Conservation (phyloP, 2,797 vertebrate species). For the Otolemur crassicaudatus region DNA sequence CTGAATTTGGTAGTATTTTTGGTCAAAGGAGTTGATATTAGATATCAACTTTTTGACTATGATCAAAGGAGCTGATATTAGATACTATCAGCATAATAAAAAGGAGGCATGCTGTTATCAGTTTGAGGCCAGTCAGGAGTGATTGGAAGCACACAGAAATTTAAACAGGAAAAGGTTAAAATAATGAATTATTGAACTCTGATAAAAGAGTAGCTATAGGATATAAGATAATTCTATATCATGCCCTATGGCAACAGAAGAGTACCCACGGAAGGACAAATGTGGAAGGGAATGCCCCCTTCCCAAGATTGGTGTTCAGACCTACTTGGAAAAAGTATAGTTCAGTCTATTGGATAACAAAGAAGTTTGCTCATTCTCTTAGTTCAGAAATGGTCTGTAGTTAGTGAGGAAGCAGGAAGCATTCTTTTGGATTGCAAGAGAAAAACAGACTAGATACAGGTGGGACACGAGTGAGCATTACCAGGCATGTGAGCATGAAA, state of each 20-base stretch:
- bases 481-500: not conserved
- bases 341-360: not conserved
- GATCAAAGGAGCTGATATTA: not conserved
- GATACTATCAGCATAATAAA: not conserved
- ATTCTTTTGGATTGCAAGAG: not conserved
- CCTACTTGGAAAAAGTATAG: not conserved
- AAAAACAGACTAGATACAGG: not conserved
- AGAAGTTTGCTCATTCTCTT: not conserved
- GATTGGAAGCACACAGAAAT: not conserved
- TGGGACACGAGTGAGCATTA: not conserved
- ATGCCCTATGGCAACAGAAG: not conserved
- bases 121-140: not conserved
- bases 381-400: not conserved
- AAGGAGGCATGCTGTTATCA: not conserved
- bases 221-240: not conserved
- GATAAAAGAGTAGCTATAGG: not conserved
- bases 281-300: not conserved
- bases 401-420: not conserved
- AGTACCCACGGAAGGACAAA: not conserved
- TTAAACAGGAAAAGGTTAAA: not conserved
- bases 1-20: not conserved
- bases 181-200: not conserved
- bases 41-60: no score
- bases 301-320: not conserved
- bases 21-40: not conserved